A percentile compares a stretch with the other conserved stretches of the same genome.
Evolutionary conservation across 2,113 vertebrate genomes (phyloP).

Genomic region (Agapornis roseicollis): DNA sequence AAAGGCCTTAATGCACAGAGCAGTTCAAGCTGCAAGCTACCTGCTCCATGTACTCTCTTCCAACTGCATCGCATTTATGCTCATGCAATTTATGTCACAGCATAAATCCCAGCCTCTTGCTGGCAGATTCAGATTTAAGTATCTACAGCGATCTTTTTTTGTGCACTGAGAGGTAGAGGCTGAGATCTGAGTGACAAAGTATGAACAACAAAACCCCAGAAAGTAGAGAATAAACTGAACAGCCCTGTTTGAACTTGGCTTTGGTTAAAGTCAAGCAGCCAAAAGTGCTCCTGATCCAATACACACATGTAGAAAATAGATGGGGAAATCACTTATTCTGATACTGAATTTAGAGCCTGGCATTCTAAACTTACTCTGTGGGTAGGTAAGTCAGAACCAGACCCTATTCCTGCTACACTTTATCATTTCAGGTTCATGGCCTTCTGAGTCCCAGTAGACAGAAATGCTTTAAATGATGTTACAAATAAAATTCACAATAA

Average conservation of each 20-base stretch:
- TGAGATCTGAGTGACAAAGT: not conserved
- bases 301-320: constrained; percentile 32
- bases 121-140: not conserved
- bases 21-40: not conserved
- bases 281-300: constrained; percentile 2
- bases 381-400: constrained; percentile 2
- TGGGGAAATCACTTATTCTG: constrained; percentile 37
- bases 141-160: not conserved
- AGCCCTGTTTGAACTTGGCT: constrained; percentile 4
- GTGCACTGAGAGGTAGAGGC: not conserved
- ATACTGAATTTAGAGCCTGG: constrained; percentile 49
- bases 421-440: not conserved
- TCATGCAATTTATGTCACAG: not conserved
- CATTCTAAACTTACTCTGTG: constrained; percentile 21
- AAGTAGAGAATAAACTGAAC: not conserved
- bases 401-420: not conserved
- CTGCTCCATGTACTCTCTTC: not conserved
- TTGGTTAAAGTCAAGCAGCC: constrained; percentile 32
- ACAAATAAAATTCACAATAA: not conserved
- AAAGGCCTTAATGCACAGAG: not conserved
- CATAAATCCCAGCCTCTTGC: not conserved
- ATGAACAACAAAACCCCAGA: not conserved
- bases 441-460: not conserved
- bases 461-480: not conserved
- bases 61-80: not conserved